These are phyloP conservation scores for Parazoanthus atlanticus DNA, from an alignment of 92 coral and sea anemone genomes.

Conservation along the genomic window DNA sequence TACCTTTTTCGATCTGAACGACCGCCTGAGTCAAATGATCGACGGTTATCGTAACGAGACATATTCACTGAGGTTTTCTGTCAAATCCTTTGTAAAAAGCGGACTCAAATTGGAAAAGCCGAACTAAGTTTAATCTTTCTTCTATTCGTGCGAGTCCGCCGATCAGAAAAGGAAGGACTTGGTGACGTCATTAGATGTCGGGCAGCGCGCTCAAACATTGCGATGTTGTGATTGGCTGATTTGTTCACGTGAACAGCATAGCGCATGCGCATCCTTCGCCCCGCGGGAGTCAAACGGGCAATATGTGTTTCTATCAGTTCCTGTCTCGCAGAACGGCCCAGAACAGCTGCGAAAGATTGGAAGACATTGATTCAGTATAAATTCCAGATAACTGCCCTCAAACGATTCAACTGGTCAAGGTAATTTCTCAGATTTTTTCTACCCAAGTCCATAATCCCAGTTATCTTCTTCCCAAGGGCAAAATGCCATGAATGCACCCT, in stretches of 20 bases:
- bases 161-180: neutral
- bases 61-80: constrained; percentile 64
- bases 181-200: neutral
- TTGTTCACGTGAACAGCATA: neutral
- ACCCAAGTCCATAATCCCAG: too few relatives aligned
- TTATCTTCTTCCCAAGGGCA: too few relatives aligned
- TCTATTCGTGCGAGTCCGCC: constrained; percentile 19
- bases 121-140: neutral
- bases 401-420: too few relatives aligned
- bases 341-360: too few relatives aligned
- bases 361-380: too few relatives aligned
- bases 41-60: constrained; percentile 96
- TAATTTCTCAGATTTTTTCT: too few relatives aligned
- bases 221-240: constrained; percentile 21
- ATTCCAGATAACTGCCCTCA: too few relatives aligned
- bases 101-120: neutral
- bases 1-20: constrained; percentile 99
- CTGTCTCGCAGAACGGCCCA: too few relatives aligned
- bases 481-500: too few relatives aligned
- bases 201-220: constrained; percentile 7
- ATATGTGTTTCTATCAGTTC: too few relatives aligned
- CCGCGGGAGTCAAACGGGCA: too few relatives aligned
- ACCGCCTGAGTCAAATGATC: constrained; percentile 93
- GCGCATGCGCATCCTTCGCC: too few relatives aligned
- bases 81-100: constrained; percentile 15